phyloP scores from a whole-genome alignment of 2,797 vertebrate species.

The Valencia hispanica region DNA sequence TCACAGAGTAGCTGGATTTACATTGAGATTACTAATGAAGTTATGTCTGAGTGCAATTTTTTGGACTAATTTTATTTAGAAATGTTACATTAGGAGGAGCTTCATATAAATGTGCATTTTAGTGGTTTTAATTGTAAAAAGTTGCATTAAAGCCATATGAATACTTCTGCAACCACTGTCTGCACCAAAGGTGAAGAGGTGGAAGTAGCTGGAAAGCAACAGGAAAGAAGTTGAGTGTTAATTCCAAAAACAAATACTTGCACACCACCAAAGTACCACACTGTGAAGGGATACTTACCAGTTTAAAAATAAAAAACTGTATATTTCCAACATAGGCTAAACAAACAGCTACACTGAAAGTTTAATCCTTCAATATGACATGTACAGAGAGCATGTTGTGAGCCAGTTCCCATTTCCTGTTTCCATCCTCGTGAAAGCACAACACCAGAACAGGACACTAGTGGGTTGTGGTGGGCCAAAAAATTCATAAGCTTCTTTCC shows the following conservation, averaged over 20 bases:
- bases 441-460: slow-evolving; percentile 29
- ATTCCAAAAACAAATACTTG: slow-evolving; percentile 8
- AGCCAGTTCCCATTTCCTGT: slow-evolving; percentile 31
- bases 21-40: not conserved
- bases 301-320: slow-evolving; percentile 16
- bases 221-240: slow-evolving; percentile 9
- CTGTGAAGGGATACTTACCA: not conserved
- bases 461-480: slow-evolving; percentile 57
- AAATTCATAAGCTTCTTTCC: slow-evolving; percentile 64
- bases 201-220: slow-evolving; percentile 4
- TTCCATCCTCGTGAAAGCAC: slow-evolving; percentile 26
- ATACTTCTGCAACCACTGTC: not conserved
- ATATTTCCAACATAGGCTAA: slow-evolving; percentile 6
- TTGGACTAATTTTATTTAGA: not conserved
- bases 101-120: not conserved
- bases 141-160: not conserved
- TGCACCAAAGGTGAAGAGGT: not conserved
- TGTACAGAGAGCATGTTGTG: slow-evolving; percentile 36
- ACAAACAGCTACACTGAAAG: slow-evolving; percentile 23
- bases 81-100: not conserved
- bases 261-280: not conserved
- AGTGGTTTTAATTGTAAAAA: not conserved
- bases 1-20: not conserved
- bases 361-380: slow-evolving; percentile 14
- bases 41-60: not conserved